phyloP scores from a whole-genome alignment of 2,113 vertebrate genomes.

The Entelurus aequoreus region DNA sequence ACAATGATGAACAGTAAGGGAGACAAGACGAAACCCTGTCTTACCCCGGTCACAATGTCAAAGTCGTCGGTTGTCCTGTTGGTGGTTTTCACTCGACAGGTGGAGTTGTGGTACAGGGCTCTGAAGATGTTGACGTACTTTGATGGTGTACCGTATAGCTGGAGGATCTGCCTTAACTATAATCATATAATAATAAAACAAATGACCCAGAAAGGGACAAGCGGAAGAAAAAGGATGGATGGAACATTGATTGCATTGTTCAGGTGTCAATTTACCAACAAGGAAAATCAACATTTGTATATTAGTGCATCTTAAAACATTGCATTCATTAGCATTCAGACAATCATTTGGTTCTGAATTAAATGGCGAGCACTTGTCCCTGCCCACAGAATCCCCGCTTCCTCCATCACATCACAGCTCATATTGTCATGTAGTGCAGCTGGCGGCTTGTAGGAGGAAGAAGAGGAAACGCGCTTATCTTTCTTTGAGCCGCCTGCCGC shows the following conservation, averaged over 20 bases:
- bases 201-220: too few relatives aligned
- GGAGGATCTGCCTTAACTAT: too few relatives aligned
- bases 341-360: slow-evolving; percentile 41
- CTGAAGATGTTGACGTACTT: too few relatives aligned
- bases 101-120: too few relatives aligned
- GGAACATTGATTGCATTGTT: background rate
- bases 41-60: too few relatives aligned
- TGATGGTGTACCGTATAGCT: too few relatives aligned
- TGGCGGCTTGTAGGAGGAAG: slow-evolving; percentile 8
- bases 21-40: too few relatives aligned
- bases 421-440: slow-evolving; percentile 9
- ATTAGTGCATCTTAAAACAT: slow-evolving; percentile 23
- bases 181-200: too few relatives aligned
- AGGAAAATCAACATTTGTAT: slow-evolving; percentile 40
- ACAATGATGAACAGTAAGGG: too few relatives aligned
- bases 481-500: slow-evolving; percentile 23
- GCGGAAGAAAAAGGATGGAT: background rate
- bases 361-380: slow-evolving; percentile 15
- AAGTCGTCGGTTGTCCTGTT: too few relatives aligned
- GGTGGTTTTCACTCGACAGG: too few relatives aligned
- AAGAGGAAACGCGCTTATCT: slow-evolving; percentile 9
- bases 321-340: slow-evolving; percentile 35
- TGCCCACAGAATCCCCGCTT: slow-evolving; percentile 16
- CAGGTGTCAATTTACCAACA: slow-evolving; percentile 12
- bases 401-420: slow-evolving; percentile 10